A percentile compares a stretch with the other conserved stretches of the same genome.
phyloP scores from a whole-genome alignment of 2,888 invertebrate species.

The Stenchaetothrips biformis region DNA sequence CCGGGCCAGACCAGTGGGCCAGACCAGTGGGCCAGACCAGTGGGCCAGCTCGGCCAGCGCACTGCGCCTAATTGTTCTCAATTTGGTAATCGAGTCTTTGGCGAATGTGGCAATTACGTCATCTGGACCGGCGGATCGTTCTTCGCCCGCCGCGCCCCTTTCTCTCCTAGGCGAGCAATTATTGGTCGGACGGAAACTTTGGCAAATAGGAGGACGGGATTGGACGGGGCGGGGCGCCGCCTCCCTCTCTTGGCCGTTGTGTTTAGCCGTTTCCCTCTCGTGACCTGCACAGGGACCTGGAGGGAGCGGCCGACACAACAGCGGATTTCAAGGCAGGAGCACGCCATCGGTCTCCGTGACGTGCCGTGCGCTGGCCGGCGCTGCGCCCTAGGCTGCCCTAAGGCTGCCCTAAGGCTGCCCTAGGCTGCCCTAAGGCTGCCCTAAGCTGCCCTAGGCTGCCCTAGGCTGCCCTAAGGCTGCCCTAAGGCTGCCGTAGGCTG shows the following conservation, averaged over 20 bases:
- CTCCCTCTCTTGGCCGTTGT: too few relatives aligned
- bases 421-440: not conserved
- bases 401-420: not conserved
- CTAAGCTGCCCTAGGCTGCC: not conserved
- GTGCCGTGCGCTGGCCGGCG: not conserved
- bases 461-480: not conserved
- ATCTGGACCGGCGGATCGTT: not conserved
- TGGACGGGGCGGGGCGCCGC: not conserved
- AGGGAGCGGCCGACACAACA: not conserved
- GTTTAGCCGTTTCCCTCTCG: too few relatives aligned
- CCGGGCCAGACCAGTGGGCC: not conserved
- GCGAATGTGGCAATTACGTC: not conserved
- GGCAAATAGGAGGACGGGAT: not conserved
- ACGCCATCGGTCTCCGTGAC: slow-evolving; percentile 15
- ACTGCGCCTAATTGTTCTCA: not conserved
- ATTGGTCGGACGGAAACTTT: too few relatives aligned
- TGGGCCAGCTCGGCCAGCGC: too few relatives aligned
- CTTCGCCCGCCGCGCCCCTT: not conserved
- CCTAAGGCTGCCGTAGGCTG: not conserved
- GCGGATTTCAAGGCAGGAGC: not conserved
- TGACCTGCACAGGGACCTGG: too few relatives aligned
- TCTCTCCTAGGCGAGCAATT: not conserved
- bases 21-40: too few relatives aligned
- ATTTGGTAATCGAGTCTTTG: slow-evolving; percentile 11
- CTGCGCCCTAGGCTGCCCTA: not conserved